Evolutionary conservation across 2,797 vertebrate species (phyloP), one percentile per base, ranked within the genome.

Genomic region (Neostethus bicornis): DNA sequence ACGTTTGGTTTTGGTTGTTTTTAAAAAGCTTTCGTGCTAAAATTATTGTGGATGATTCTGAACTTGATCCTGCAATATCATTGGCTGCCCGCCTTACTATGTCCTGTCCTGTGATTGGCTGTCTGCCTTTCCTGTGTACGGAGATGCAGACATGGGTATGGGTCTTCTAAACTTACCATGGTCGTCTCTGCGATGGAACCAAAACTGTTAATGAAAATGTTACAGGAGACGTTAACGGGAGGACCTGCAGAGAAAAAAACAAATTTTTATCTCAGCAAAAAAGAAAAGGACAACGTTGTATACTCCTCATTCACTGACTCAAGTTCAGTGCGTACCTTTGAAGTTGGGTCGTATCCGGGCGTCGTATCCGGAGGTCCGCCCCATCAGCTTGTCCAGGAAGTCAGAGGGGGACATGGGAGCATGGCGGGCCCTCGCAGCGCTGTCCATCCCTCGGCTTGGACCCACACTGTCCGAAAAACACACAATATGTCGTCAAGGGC

Each of bases 151-250:
- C n/a, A n/a, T n/a, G n/a, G n/a, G n/a, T n/a, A n/a, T n/a, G n/a
- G n/a, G n/a, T n/a, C n/a, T n/a, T n/a, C n/a, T n/a, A n/a, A 6
- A 51, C 67, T 83, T 90, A 98, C 96, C 97, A 99, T 99, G 25
- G 96, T 99, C 4, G 96, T 98, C 86, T 99, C 96, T 44, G 96
- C 96, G 42, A 99, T 98, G 70, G 96, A 99, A 51, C 96, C 96
- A 69, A 99, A 98, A 84, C 96, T 98, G 92, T 99, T 99, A 89
- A 99, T 97, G 87, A 98, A 99, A 81, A 99, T 99, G 89, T 98
- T 98, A 83, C 96, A 99, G 39, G 95, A 94, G 44, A 99, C 96
- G 66, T 99, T 98, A 68, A 98, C 96, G 25, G 96, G 92, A 83
- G 96, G 95, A 52, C 96, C 96, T 98, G 86, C 11, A 42, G 59